Evolutionary conservation across 2,113 vertebrate genomes (phyloP).

Genomic region (Tor tambroides): DNA sequence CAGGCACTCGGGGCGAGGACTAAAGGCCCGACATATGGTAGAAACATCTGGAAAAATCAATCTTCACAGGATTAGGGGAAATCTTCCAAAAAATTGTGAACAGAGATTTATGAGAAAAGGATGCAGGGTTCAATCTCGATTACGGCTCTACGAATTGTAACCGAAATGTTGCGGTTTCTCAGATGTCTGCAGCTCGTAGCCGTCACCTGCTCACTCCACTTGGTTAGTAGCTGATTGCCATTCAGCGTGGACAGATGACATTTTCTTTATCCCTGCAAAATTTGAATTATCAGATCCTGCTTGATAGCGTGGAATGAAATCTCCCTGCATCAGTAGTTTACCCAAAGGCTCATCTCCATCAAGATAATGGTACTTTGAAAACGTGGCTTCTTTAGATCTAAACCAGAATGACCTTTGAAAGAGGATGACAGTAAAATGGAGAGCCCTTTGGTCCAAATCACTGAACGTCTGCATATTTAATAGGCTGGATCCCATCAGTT

Average conservation of each 20-base stretch:
- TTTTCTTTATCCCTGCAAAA: slow-evolving; percentile 45
- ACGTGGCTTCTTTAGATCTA: slow-evolving; percentile 37
- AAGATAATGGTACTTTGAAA: slow-evolving; percentile 53
- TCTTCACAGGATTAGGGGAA: slow-evolving; percentile 43
- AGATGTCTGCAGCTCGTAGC: slow-evolving; percentile 22
- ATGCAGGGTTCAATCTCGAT: slow-evolving; percentile 38
- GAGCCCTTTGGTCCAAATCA: slow-evolving; percentile 35
- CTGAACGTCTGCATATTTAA: slow-evolving; percentile 40
- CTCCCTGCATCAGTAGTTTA: slow-evolving; percentile 48
- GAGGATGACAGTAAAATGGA: slow-evolving; percentile 42
- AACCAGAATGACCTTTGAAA: slow-evolving; percentile 47
- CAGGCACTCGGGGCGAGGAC: slow-evolving; percentile 15
- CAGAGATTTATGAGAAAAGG: slow-evolving; percentile 32
- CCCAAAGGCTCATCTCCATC: slow-evolving; percentile 53
- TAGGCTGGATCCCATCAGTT: slow-evolving; percentile 21
- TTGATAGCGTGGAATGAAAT: slow-evolving; percentile 51
- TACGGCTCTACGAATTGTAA: slow-evolving; percentile 1
- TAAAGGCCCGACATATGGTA: slow-evolving; percentile 47
- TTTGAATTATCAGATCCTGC: slow-evolving; percentile 51
- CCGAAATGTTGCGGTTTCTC: slow-evolving; percentile 37
- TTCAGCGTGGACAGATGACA: slow-evolving; percentile 43
- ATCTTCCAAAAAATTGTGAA: slow-evolving; percentile 11
- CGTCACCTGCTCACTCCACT: not conserved
- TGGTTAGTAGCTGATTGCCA: slow-evolving; percentile 42
- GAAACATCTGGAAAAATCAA: slow-evolving; percentile 59